Base-by-base conservation (phyloP, 2,113 vertebrate genomes). In the Malaclemys terrapin region DNA sequence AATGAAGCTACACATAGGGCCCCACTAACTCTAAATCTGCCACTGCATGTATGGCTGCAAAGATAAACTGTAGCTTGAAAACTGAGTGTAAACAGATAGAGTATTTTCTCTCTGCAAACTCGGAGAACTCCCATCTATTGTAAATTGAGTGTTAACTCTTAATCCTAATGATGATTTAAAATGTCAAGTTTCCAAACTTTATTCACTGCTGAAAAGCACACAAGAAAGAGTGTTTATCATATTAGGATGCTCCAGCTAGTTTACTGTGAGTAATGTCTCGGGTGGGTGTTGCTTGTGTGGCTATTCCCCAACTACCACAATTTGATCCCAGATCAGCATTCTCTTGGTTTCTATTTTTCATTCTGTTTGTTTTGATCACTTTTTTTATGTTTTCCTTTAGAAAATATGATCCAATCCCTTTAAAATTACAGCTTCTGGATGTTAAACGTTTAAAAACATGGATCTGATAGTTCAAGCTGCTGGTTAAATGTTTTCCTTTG, bases 11-110 rank as follows among this genome's bases (percentile, higher is more conserved):
- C 14, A 3, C 20, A 54, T 20, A 22, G 20, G 53, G 53, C 19
- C 20, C 53, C 20, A 54, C 53, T 54, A 54, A 22, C 53, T 54
- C 20, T 54, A 54, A 54, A 54, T 22, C 20, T 54, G 19, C 53
- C 8, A 54, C 53, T 54, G 38, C 42, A 57, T 57, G 56, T 25
- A 62, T 62, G 31, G 45, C 69, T 82, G 20, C 50, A 76, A 53
- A 78, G 14, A 50, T 25, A 45, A 31, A 35, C 0, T 0, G 1
- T 24, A 49, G 24, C n/a, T 80, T 45, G 59, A 83, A 35, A 12
- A 1, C 35, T 9, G 16, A 20, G 62, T 69, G 62, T n/a, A 69
- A 69, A n/a, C 35, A 69, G 62, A 35, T 2, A 10, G 3, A 88
- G 35, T 24, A 47, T 62, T 57, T 45, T 2, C n/a, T 86, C 75